Conservation (phyloP, 2,797 vertebrate genomes). For the Knipowitschia caucasica region DNA sequence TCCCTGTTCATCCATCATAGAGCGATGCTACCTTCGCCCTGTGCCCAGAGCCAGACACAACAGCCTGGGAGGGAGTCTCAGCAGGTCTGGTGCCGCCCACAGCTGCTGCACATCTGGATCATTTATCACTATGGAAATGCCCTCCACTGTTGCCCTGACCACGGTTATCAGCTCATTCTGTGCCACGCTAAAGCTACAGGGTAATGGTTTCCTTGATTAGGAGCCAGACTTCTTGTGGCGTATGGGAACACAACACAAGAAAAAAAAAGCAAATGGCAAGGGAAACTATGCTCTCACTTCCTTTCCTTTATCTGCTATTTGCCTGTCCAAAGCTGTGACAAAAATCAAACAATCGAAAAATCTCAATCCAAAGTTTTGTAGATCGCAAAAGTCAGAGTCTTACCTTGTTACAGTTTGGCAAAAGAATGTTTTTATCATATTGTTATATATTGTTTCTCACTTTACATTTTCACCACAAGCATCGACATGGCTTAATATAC, state of each 20-base stretch:
- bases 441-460: too few species aligned
- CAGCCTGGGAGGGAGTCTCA: slow-evolving; percentile 25
- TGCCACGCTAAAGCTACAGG: slow-evolving; percentile 33
- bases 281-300: slow-evolving; percentile 74
- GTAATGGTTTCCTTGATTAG: slow-evolving; percentile 59
- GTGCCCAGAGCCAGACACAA: slow-evolving; percentile 51
- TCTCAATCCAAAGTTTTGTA: too few species aligned
- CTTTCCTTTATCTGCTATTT: slow-evolving; percentile 59
- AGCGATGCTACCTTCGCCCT: slow-evolving; percentile 24
- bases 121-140: slow-evolving; percentile 70
- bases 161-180: slow-evolving; percentile 56
- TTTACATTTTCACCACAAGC: neutral
- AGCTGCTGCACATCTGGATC: slow-evolving; percentile 64
- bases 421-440: too few species aligned
- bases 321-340: slow-evolving; percentile 44
- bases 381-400: too few species aligned
- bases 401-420: too few species aligned
- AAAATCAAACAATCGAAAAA: too few species aligned
- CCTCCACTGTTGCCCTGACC: slow-evolving; percentile 42
- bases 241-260: slow-evolving; percentile 61
- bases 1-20: slow-evolving; percentile 20
- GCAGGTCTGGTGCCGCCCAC: slow-evolving; percentile 13
- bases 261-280: slow-evolving; percentile 22
- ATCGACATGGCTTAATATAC: neutral
- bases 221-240: slow-evolving; percentile 55